These are phyloP conservation scores for Cryptoprocta ferox DNA, from an alignment of 2,797 vertebrate species.

Conservation along the genomic window DNA sequence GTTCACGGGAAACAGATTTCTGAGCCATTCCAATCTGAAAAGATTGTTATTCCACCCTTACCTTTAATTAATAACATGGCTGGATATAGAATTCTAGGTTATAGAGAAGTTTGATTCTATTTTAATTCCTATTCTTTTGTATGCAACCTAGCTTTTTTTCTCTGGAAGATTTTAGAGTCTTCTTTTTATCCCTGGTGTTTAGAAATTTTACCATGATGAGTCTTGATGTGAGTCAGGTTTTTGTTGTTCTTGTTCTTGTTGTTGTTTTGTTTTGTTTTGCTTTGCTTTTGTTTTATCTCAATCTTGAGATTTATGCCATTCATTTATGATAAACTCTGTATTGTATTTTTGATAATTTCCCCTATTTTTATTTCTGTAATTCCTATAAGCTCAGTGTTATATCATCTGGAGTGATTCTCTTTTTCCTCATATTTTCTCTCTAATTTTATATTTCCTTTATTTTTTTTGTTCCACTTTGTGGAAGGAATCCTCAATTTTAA, in stretches of 20 bases:
- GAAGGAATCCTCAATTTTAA: neutral
- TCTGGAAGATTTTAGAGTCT: neutral
- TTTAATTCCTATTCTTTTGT: neutral
- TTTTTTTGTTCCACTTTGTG: neutral
- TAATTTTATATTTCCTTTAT: neutral
- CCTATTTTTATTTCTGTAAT: neutral
- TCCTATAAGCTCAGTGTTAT: neutral
- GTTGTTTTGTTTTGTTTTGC: neutral
- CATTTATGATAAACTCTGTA: neutral
- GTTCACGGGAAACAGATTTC: neutral
- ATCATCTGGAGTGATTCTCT: neutral
- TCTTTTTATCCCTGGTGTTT: neutral
- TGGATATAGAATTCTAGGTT: neutral
- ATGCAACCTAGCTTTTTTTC: neutral
- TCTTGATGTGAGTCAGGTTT: neutral
- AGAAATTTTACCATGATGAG: neutral
- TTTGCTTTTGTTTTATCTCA: neutral
- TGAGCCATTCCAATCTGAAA: neutral
- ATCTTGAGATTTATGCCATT: neutral
- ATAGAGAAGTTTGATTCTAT: neutral
- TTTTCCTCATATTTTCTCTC: neutral
- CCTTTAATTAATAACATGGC: neutral
- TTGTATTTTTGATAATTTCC: neutral
- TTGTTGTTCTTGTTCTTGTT: neutral
- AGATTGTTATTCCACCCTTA: neutral